phyloP scores from a whole-genome alignment of 2,113 vertebrate genomes.

The Myrmecobius fasciatus region DNA sequence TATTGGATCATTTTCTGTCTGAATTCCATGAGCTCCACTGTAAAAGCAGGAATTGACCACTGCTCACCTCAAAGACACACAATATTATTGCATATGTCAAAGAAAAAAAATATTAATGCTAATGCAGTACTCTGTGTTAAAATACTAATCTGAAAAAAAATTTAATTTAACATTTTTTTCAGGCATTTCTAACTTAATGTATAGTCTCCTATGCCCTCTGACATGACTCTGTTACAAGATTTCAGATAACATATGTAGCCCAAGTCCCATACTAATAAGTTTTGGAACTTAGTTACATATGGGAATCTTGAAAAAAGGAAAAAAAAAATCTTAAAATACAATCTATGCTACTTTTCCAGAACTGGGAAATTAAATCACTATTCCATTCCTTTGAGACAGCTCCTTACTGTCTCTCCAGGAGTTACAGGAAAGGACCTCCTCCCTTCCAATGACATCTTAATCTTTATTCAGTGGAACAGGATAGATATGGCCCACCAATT shows the following conservation, averaged over 20 bases:
- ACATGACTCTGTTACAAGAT: background rate
- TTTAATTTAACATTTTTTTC: background rate
- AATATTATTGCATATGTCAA: background rate
- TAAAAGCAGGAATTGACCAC: background rate
- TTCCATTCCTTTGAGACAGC: background rate
- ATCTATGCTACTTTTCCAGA: background rate
- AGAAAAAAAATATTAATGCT: background rate
- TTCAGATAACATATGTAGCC: background rate
- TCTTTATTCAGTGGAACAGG: background rate
- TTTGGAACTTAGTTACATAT: background rate
- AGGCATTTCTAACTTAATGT: background rate
- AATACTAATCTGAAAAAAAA: background rate
- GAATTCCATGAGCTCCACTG: background rate
- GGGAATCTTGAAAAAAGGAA: background rate
- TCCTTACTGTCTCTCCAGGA: background rate
- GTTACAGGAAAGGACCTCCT: background rate
- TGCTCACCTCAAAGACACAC: background rate
- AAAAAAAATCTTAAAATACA: background rate
- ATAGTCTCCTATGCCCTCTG: background rate
- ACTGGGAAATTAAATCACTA: background rate
- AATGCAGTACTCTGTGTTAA: background rate
- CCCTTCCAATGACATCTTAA: background rate
- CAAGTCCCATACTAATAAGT: background rate
- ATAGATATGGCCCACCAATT: background rate
- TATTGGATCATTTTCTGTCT: background rate